Base-by-base conservation (phyloP, 1,140 invertebrate genomes). In the Cyclina sinensis region DNA sequence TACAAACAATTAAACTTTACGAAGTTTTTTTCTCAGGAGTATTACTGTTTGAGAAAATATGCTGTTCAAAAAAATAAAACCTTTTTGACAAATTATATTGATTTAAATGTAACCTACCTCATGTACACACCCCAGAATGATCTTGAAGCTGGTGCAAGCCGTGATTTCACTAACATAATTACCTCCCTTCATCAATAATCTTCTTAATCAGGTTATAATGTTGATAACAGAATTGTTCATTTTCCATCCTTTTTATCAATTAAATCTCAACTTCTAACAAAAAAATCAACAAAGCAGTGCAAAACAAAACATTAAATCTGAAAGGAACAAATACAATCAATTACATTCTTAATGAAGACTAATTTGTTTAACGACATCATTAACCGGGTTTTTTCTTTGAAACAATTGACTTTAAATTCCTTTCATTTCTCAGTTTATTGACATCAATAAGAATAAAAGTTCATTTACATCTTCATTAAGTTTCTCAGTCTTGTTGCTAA, bases 51-150 rank as follows among this genome's bases (percentile, higher is more conserved):
- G n/a, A n/a, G n/a, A n/a, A n/a, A n/a, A n/a, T n/a, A n/a, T n/a
- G n/a, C n/a, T n/a, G n/a, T n/a, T n/a, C n/a, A n/a, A n/a, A n/a
- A n/a, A n/a, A n/a, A n/a, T n/a, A n/a, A n/a, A n/a, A n/a, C n/a
- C n/a, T n/a, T n/a, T n/a, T n/a, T n/a, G n/a, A n/a, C n/a, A n/a
- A n/a, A n/a, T n/a, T n/a, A n/a, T n/a, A n/a, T n/a, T n/a, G n/a
- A n/a, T n/a, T n/a, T n/a, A n/a, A n/a, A 68, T 27, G 43, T 21
- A 32, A 82, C 70, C 37, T 81, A 81, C 79, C 79, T 39, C 24
- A 35, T 51, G 24, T 81, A 65, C 0, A 81, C 43, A 18, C 35
- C 54, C 79, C 79, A 81, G n/a, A 57, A 81, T 21, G 79, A 65
- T 11, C 79, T 18, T 14, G 24, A 9, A 16, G 57, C 57, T 62